Base-by-base conservation (phyloP, 2,113 vertebrate species). In the Neopipo cinnamomea region DNA sequence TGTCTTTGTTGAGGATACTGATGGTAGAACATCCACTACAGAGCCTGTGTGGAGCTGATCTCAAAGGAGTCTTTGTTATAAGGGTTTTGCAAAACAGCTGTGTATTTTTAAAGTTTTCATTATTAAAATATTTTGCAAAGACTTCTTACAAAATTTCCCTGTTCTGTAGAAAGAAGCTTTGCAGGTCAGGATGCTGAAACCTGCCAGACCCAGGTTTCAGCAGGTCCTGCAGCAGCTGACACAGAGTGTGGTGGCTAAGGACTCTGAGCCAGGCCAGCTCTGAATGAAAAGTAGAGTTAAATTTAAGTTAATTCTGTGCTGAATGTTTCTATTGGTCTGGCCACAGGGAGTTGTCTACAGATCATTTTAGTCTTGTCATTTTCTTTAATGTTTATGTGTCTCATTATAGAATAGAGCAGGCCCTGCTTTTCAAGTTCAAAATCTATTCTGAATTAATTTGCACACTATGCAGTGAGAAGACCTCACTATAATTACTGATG, bases 61-160 rank as follows among this genome's bases (percentile, higher is more conserved):
- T 96, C 80, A 95, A 94, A 94, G 80, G 76, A 35, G n/a, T 56
- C 91, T 96, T 96, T 95, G 96, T 95, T 81, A 52, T 0, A 1
- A 61, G 52, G 23, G 18, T 53, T 95, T 95, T 93, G 44, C 76
- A 93, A 91, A 93, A 88, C 79, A 95, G 88, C 80, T 89, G 91
- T 89, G 73, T 88, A 58, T 88, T 96, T 97, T 96, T 78, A 82
- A 96, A 93, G 75, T 87, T 95, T 86, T 94, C 83, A 91, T 96
- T 94, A 96, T 93, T 95, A 87, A 95, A 95, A 95, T 76, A 93
- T 96, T 95, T 94, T 96, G 86, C 83, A 92, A 97, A 93, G 90
- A 41, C 75, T 94, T 86, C 85, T 97, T 94, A 88, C 93, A 96
- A 93, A 94, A 93, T 50, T 58, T 73, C 83, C 50, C 70, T 71